Evolutionary conservation across 2,888 invertebrate species (phyloP).

Genomic region (Penaeus monodon): DNA sequence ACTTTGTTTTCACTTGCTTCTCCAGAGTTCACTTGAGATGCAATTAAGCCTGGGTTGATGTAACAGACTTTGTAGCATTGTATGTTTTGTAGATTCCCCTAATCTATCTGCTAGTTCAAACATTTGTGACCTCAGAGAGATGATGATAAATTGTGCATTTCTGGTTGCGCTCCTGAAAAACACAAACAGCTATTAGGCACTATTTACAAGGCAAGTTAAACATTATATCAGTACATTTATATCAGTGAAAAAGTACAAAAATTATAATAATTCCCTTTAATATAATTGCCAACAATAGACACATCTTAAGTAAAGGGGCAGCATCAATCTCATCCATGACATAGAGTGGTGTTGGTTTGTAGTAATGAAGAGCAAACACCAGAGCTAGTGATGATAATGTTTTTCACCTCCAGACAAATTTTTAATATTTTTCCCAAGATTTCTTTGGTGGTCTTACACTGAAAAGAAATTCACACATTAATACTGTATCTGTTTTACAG

Average conservation of each 20-base stretch:
- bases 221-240: background rate
- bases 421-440: constrained; percentile 97
- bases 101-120: constrained; percentile 93
- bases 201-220: background rate
- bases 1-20: background rate
- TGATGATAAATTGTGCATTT: constrained; percentile 98
- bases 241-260: background rate
- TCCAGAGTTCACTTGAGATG: background rate
- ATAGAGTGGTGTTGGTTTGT: constrained; percentile 97
- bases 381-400: constrained; percentile 94
- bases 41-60: constrained; percentile 71
- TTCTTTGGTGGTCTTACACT: constrained; percentile 98
- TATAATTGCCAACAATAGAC: constrained; percentile 96
- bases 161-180: constrained; percentile 86
- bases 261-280: constrained; percentile 78
- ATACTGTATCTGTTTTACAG: too few relatives aligned
- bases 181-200: too few relatives aligned
- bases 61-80: constrained; percentile 86
- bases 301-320: constrained; percentile 97
- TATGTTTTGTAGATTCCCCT: constrained; percentile 94
- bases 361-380: constrained; percentile 97
- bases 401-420: constrained; percentile 98
- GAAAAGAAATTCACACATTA: constrained; percentile 66
- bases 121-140: constrained; percentile 96
- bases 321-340: constrained; percentile 99